Base-by-base conservation (phyloP, 2,888 invertebrate genomes). In the Scelioninae gen. 2 region DNA sequence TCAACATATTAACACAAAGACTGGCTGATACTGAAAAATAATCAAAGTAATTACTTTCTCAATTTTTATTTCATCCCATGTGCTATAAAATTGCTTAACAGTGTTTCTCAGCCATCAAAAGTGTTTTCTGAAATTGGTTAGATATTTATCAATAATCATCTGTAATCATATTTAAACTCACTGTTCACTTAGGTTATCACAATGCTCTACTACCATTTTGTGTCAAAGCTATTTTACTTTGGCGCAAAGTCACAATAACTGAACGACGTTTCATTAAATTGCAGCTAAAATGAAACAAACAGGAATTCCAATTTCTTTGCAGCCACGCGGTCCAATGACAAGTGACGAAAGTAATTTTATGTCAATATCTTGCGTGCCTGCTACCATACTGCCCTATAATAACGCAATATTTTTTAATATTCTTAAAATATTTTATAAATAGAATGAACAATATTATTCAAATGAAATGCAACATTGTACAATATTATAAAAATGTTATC, bases 311-410 rank as follows among this genome's bases (percentile, higher is more conserved):
- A 43, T 63, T 52, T 50, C 43, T 52, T 6, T 45, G 52, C 63
- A 63, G 45, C 33, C 35, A 52, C 45, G 53, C 33, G 9, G 35
- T 25, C 25, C 63, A 43, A 33, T 53, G 43, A 33, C 63, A 43
- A 52, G 43, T 52, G 37, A 43, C 16, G 50, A 61, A 61, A 61
- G 61, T 61, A 50, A 50, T 31, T 50, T 28, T 28, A 46, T 61
- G 50, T 61, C 61, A 61, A 61, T 60, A 60, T 16, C 35, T 60
- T 18, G 46, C 13, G 15, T 37, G 9, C 7, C 11, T 37, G 4
- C 13, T 37, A 37, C 37, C 37, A 37, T 15, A 37, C 39, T 39
- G 4, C 2, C 13, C 6, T 2, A 1, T 13, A 11, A 11, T 13
- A 2, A 6, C 13, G 3, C 13, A 5, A 37, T n/a, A n/a, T n/a